phyloP scores from a whole-genome alignment of 2,797 vertebrate genomes.

The Chiloscyllium punctatum region DNA sequence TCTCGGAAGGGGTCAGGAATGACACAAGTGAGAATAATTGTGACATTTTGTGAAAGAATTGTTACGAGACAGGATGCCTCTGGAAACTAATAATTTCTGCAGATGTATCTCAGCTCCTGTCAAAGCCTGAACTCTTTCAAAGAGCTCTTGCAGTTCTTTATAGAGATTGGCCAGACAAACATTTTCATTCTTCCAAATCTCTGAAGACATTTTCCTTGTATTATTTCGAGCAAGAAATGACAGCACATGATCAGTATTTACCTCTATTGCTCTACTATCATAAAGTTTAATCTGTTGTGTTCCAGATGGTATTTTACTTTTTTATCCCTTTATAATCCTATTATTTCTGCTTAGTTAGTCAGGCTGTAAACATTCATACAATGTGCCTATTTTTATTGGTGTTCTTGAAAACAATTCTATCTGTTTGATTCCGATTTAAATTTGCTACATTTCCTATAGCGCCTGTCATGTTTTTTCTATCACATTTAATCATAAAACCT shows the following conservation, averaged over 20 bases:
- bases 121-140: not conserved
- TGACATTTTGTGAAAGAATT: not conserved
- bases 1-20: not conserved
- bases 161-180: not conserved
- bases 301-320: not conserved
- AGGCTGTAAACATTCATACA: not conserved
- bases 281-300: not conserved
- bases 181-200: not conserved
- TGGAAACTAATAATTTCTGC: conserved; percentile 23
- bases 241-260: not conserved
- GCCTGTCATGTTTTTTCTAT: not conserved
- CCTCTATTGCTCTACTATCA: not conserved
- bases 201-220: not conserved
- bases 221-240: not conserved
- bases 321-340: not conserved
- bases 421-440: not conserved
- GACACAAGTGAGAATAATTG: not conserved
- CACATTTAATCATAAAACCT: not conserved
- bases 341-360: not conserved
- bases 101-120: not conserved
- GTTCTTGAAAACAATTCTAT: not conserved
- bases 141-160: not conserved
- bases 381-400: not conserved
- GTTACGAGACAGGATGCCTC: not conserved
- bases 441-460: not conserved